These are phyloP conservation scores for Oscheius myriophilus DNA, from an alignment of 2,888 invertebrate genomes.

Conservation along the genomic window DNA sequence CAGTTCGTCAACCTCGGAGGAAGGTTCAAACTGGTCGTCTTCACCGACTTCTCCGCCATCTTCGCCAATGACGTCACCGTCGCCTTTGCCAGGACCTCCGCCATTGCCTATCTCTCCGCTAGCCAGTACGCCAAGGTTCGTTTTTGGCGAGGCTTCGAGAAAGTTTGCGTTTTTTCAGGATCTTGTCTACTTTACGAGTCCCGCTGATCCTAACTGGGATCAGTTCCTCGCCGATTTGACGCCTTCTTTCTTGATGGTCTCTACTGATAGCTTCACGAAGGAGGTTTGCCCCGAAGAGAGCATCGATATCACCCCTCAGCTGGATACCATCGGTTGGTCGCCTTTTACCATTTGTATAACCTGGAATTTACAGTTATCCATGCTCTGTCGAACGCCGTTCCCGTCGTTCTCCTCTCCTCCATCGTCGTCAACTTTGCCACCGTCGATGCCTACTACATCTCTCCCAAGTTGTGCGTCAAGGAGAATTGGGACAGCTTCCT, in stretches of 20 bases:
- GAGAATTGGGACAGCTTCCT: constrained; percentile 58
- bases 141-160: neutral
- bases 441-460: constrained; percentile 63
- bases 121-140: constrained; percentile 38
- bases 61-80: constrained; percentile 63
- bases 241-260: constrained; percentile 69
- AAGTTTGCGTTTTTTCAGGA: constrained; percentile 31
- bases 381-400: constrained; percentile 53
- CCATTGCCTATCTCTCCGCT: constrained; percentile 52
- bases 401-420: constrained; percentile 61
- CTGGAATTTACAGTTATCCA: constrained; percentile 46
- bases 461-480: constrained; percentile 40
- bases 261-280: constrained; percentile 60
- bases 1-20: constrained; percentile 63
- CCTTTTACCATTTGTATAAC: neutral
- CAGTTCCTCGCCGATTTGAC: constrained; percentile 63
- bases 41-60: constrained; percentile 61
- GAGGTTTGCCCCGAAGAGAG: constrained; percentile 54
- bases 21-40: constrained; percentile 65
- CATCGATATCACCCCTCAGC: constrained; percentile 56
- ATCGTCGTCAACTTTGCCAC: constrained; percentile 65
- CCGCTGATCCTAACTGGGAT: constrained; percentile 62
- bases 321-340: constrained; percentile 59
- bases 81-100: constrained; percentile 58
- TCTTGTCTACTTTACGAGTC: constrained; percentile 58